Base-by-base conservation (phyloP, 1,140 invertebrate species). In the Drosophila mojavensis region DNA sequence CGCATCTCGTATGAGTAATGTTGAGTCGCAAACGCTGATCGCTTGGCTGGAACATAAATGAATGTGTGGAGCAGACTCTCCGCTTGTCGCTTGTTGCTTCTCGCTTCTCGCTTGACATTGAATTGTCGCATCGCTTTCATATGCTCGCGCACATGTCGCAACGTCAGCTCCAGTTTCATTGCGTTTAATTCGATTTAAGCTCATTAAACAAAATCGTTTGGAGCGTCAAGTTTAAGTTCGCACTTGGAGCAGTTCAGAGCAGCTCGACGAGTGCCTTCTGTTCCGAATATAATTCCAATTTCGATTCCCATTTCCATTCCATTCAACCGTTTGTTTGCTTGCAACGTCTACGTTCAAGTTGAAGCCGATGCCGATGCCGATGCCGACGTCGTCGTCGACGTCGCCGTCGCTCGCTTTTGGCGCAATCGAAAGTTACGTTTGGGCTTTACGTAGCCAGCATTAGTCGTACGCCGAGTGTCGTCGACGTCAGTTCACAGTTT, bases 341-440 rank as follows among this genome's bases (percentile, higher is more conserved):
- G 39, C 62, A 43, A 39, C 69, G 65, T 28, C 56, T 53, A 51
- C 63, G 39, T 54, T 5, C 5, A 15, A 47, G n/a, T 17, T 45
- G 54, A 9, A n/a, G 62, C 20, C 33, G 24, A 5, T 47, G 47
- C 13, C 50, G 54, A 9, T 13, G 62, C 17, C 39, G 24, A 5
- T 47, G 47, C 13, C 9, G 56, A 6, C 30, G 24, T 13, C 41
- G 28, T 7, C 53, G 59, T 50, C 9, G 45, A 9, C 6, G 47
- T 33, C 48, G 55, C 11, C 59, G 58, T 33, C 69, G 47, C 54
- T 66, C 59, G 75, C 63, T 86, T 85, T 86, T 82, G 83, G 79
- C 83, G 83, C 83, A 86, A 88, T 88, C 83, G 83, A 86, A 86
- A 86, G 83, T 88, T 79, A 86, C 83, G 83, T 86, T 83, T 83